Conservation (phyloP, 2,113 vertebrate genomes). For the Sterrhoptilus dennistouni region DNA sequence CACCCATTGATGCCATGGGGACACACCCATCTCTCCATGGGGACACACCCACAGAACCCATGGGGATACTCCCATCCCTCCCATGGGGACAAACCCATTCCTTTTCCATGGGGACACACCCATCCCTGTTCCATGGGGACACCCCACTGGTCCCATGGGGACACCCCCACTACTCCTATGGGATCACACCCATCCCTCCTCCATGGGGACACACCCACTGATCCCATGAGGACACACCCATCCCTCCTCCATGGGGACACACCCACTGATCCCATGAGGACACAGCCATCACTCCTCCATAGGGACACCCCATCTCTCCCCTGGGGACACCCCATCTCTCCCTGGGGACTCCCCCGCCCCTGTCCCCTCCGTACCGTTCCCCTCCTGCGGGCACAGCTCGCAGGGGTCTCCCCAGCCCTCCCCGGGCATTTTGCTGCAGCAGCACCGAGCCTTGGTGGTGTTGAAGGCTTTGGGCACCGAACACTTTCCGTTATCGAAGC, state of each 20-base stretch:
- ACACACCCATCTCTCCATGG: background rate
- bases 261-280: background rate
- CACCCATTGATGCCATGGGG: background rate
- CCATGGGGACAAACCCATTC: too few species aligned
- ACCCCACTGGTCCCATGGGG: background rate
- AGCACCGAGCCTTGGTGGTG: constrained; percentile 91
- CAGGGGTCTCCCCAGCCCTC: constrained; percentile 96
- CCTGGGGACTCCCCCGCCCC: background rate
- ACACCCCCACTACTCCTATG: background rate
- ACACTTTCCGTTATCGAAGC: constrained; percentile 88
- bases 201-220: background rate
- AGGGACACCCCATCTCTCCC: background rate
- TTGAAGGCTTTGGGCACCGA: constrained; percentile 89
- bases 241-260: background rate
- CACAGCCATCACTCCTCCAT: too few species aligned
- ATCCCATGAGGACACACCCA: background rate
- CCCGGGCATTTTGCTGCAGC: constrained; percentile 91
- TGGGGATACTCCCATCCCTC: background rate
- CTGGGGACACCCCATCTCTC: too few species aligned
- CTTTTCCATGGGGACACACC: background rate
- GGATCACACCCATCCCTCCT: background rate
- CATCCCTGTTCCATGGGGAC: background rate
- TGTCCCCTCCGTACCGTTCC: constrained; percentile 74
- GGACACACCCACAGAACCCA: background rate
- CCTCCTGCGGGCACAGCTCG: constrained; percentile 88